These are phyloP conservation scores for Varanus salvator DNA, from an alignment of 2,113 vertebrate genomes.

Conservation along the genomic window DNA sequence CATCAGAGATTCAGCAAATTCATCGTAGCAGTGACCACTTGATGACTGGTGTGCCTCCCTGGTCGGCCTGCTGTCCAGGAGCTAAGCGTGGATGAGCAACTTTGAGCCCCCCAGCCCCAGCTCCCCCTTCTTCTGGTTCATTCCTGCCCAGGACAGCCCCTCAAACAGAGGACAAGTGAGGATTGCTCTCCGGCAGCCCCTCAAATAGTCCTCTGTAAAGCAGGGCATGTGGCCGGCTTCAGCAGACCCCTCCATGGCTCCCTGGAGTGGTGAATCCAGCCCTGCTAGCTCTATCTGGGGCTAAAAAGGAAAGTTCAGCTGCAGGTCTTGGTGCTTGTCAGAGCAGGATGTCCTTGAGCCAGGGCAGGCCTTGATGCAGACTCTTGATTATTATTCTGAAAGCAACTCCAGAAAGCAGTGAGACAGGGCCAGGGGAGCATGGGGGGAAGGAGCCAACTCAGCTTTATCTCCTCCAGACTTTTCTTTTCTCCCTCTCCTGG, in stretches of 20 bases:
- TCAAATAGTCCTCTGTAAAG: not conserved
- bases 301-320: not conserved
- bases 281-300: not conserved
- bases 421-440: not conserved
- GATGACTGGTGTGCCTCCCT: no score
- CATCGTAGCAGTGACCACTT: no score
- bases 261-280: not conserved
- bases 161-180: no score
- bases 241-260: not conserved
- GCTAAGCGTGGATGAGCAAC: no score
- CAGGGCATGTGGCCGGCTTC: not conserved
- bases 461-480: slow-evolving; percentile 23
- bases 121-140: no score
- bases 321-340: not conserved
- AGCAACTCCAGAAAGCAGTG: not conserved
- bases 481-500: not conserved
- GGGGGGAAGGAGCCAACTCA: slow-evolving; percentile 1
- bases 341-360: not conserved
- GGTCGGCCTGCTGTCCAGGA: no score
- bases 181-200: no score
- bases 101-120: no score
- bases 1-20: no score
- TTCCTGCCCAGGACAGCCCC: no score
- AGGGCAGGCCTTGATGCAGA: not conserved
- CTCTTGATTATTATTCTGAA: slow-evolving; percentile 23